These are phyloP conservation scores for Tipula confusa DNA, from an alignment of 2,888 invertebrate species.

Conservation along the genomic window DNA sequence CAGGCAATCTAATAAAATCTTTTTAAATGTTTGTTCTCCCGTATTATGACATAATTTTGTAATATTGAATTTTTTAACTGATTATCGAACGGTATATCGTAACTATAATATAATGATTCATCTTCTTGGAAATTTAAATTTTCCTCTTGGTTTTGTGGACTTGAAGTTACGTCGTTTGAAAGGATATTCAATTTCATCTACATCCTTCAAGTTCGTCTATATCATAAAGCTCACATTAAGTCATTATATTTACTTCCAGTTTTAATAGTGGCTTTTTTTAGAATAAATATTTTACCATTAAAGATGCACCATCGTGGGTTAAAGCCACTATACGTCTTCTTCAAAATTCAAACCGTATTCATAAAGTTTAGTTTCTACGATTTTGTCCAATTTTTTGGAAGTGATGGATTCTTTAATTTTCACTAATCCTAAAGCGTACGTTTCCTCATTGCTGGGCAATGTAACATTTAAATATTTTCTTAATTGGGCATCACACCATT, in stretches of 20 bases:
- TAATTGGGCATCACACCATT: neutral
- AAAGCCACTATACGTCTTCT: neutral
- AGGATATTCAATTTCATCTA: neutral
- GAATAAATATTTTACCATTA: neutral
- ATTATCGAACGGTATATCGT: no score
- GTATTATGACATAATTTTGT: neutral
- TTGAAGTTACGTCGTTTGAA: neutral
- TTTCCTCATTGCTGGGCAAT: neutral
- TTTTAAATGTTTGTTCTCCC: neutral
- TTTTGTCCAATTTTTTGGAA: neutral
- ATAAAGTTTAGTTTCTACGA: neutral
- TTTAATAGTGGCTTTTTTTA: no score
- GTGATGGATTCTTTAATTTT: neutral
- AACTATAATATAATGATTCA: no score
- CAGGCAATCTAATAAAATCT: neutral
- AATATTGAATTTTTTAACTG: neutral
- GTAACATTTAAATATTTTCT: conserved; percentile 4
- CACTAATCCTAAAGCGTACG: conserved; percentile 6
- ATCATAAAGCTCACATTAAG: neutral
- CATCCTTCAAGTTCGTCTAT: no score
- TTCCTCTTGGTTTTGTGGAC: neutral
- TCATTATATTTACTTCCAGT: neutral
- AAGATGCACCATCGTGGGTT: neutral
- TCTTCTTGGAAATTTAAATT: neutral
- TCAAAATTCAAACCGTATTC: no score